Conservation (phyloP, 2,797 vertebrate genomes). For the Anguilla megastoma region DNA sequence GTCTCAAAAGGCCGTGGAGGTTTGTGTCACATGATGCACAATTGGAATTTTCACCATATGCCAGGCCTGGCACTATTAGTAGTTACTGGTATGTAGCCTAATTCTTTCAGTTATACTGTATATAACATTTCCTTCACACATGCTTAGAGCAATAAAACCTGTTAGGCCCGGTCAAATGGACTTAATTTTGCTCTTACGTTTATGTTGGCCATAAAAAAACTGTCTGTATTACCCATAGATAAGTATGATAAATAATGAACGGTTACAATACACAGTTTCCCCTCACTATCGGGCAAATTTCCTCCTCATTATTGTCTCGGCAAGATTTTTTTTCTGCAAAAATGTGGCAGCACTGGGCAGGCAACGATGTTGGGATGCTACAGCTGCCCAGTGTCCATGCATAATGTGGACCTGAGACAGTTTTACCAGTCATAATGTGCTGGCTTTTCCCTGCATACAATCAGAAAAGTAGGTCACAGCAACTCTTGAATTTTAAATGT, state of each 20-base stretch:
- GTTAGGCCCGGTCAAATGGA: neutral
- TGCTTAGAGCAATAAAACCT: neutral
- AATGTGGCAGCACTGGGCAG: neutral
- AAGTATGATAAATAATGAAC: neutral
- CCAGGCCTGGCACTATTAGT: neutral
- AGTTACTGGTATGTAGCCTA: neutral
- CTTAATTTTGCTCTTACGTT: neutral
- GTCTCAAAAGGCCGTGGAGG: neutral
- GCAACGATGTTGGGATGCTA: neutral
- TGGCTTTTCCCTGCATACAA: neutral
- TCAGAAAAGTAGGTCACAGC: constrained; percentile 11
- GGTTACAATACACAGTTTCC: neutral
- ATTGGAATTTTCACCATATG: neutral
- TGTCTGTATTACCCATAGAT: neutral
- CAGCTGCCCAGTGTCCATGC: neutral
- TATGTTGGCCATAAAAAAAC: neutral
- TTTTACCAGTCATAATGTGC: neutral
- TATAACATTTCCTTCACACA: neutral
- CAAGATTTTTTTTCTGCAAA: neutral
- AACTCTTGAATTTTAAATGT: constrained; percentile 6
- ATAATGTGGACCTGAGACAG: neutral
- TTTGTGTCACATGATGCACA: neutral
- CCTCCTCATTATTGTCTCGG: constrained; percentile 2
- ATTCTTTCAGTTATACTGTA: neutral
- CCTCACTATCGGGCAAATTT: neutral